Conservation (phyloP, 2,888 invertebrate genomes). For the Acanthosepion pharaonis region DNA sequence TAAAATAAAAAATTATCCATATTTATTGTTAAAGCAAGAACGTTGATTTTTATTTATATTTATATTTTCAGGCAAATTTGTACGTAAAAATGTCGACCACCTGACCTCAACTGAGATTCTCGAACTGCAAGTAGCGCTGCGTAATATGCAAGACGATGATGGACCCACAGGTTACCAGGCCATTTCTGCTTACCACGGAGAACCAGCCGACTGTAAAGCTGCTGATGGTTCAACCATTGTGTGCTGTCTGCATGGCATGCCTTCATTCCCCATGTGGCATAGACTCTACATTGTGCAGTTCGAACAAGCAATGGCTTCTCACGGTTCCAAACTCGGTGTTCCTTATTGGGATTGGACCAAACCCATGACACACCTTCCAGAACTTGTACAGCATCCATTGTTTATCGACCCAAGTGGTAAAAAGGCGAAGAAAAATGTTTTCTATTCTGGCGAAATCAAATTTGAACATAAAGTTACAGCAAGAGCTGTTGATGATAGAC, state of each 20-base stretch:
- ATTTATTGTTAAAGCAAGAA: too few species aligned
- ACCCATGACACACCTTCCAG: slow-evolving; percentile 51
- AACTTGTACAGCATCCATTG: slow-evolving; percentile 50
- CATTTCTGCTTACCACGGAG: slow-evolving; percentile 54
- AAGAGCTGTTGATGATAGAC: slow-evolving; percentile 39
- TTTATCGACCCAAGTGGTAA: slow-evolving; percentile 49
- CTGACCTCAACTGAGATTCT: slow-evolving; percentile 51
- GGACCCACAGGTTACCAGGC: slow-evolving; percentile 52
- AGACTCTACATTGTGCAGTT: slow-evolving; percentile 53
- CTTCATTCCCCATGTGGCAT: slow-evolving; percentile 55
- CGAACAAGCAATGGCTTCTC: slow-evolving; percentile 48
- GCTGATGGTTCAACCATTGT: slow-evolving; percentile 48
- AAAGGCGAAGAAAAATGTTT: slow-evolving; percentile 49
- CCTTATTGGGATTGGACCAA: slow-evolving; percentile 58
- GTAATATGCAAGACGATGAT: slow-evolving; percentile 50
- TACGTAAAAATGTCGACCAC: slow-evolving; percentile 54
- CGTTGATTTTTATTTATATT: too few species aligned
- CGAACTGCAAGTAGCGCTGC: slow-evolving; percentile 51
- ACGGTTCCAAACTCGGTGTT: slow-evolving; percentile 50
- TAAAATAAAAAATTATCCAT: too few species aligned
- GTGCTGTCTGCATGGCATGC: slow-evolving; percentile 55
- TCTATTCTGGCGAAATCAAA: slow-evolving; percentile 40
- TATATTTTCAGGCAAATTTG: slow-evolving; percentile 48
- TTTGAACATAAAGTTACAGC: slow-evolving; percentile 46
- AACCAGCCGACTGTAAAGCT: slow-evolving; percentile 52